Evolutionary conservation across 2,113 vertebrate genomes (phyloP), one percentile per base, ranked within the genome.

Genomic region (Megalops atlanticus): DNA sequence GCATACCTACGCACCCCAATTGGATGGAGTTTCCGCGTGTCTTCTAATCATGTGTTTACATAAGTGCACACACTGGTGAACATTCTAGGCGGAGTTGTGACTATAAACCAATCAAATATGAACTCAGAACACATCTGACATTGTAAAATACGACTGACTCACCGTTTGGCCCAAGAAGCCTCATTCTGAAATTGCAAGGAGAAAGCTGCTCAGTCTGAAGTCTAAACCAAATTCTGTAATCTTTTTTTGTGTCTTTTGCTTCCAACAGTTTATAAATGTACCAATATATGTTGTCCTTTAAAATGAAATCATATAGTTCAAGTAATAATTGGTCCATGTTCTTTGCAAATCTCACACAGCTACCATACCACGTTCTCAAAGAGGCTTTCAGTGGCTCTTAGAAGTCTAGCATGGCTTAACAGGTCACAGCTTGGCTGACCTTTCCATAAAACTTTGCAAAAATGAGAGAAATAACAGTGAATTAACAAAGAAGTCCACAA

Each of bases 401-500:
- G n/a, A n/a, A n/a, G n/a, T n/a, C 64, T 71, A 71, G 69, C 69
- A 36, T 31, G 41, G 74, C 45, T 31, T 31, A 49, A 74, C 45
- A 27, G 31, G 21, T 43, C 45, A 3, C 35, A 14, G 15, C n/a
- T 74, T 33, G 7, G 45, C 83, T 76, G 76, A 85, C 84, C 81
- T 81, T 83, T 86, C 81, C 87, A 75, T 88, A 77, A 76, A 74
- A 68, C 77, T 82, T 80, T 78, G 83, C 77, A 74, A 7, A 77
- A 90, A 91, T 89, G 88, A 90, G 82, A 82, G 83, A 79, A 71
- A 74, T n/a, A 86, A 77, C 76, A 54, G 73, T 71, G 80, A 11
- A 80, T 54, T 54, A 12, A 35, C 84, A 82, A 73, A 78, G 85
- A 83, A 81, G 83, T 84, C 68, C 71, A 77, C 81, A 83, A 89